Evolutionary conservation across 2,888 invertebrate genomes (phyloP).

Genomic region (Prosapia bicincta): DNA sequence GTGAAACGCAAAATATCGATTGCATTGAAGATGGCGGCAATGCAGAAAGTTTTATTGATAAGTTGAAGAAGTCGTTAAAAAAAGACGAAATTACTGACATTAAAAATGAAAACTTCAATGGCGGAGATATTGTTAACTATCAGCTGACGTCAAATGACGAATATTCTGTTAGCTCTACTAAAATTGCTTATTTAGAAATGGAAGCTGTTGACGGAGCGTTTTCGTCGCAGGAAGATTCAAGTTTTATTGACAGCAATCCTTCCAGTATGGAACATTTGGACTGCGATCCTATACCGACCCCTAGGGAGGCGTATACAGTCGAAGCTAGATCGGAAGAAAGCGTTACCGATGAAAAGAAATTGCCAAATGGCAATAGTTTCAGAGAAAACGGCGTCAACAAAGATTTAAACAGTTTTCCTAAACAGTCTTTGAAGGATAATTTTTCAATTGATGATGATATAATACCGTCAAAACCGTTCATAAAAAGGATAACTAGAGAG

Average conservation of each 20-base stretch:
- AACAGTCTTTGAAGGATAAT: neutral
- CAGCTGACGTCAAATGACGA: conserved; percentile 7
- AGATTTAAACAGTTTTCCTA: neutral
- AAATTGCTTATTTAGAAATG: conserved; percentile 30
- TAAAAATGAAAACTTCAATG: conserved; percentile 43
- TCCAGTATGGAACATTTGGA: conserved; percentile 27
- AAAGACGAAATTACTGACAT: conserved; percentile 38
- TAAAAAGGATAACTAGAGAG: neutral
- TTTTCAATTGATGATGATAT: neutral
- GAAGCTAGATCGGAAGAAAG: neutral
- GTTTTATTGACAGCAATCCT: conserved; percentile 22
- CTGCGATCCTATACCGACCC: conserved; percentile 18
- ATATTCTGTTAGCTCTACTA: conserved; percentile 21
- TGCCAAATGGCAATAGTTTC: neutral
- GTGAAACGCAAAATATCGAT: conserved; percentile 45
- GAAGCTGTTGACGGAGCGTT: conserved; percentile 38
- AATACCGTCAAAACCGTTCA: neutral
- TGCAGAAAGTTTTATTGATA: conserved; percentile 35
- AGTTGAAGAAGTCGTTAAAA: conserved; percentile 18
- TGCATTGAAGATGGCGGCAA: conserved; percentile 34
- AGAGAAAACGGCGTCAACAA: neutral
- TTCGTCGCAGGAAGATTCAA: conserved; percentile 28
- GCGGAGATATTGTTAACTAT: conserved; percentile 29
- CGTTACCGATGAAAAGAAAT: neutral
- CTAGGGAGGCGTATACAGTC: conserved; percentile 3